Conservation (phyloP, 2,113 vertebrate species). For the Erythrolamprus reginae region DNA sequence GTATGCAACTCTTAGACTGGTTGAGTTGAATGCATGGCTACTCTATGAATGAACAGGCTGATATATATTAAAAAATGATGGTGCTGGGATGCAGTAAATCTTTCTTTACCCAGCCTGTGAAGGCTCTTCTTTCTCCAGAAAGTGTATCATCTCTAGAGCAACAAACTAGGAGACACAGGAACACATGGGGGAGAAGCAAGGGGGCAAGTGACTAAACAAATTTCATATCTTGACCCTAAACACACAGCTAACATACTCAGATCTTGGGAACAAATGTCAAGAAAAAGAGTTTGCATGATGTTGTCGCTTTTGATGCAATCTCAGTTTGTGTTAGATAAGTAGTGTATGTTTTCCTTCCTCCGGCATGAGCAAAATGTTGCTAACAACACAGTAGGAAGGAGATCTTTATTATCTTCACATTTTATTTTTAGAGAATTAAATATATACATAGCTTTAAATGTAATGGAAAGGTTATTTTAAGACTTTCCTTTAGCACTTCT, state of each 20-base stretch:
- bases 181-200: background rate
- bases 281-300: background rate
- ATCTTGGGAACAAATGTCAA: background rate
- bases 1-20: background rate
- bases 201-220: background rate
- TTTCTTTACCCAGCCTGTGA: background rate
- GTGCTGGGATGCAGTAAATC: background rate
- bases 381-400: background rate
- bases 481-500: background rate
- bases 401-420: background rate
- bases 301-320: background rate
- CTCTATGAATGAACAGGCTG: background rate
- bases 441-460: background rate
- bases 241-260: background rate
- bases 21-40: background rate
- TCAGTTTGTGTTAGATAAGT: background rate
- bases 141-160: background rate
- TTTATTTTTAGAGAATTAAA: background rate
- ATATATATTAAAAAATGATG: background rate
- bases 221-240: background rate
- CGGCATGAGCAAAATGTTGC: background rate
- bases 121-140: background rate
- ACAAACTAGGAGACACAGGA: background rate
- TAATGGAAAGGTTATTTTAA: background rate
- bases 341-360: background rate